These are phyloP conservation scores for Varanus salvator DNA, from an alignment of 2,113 vertebrate species.

Conservation along the genomic window DNA sequence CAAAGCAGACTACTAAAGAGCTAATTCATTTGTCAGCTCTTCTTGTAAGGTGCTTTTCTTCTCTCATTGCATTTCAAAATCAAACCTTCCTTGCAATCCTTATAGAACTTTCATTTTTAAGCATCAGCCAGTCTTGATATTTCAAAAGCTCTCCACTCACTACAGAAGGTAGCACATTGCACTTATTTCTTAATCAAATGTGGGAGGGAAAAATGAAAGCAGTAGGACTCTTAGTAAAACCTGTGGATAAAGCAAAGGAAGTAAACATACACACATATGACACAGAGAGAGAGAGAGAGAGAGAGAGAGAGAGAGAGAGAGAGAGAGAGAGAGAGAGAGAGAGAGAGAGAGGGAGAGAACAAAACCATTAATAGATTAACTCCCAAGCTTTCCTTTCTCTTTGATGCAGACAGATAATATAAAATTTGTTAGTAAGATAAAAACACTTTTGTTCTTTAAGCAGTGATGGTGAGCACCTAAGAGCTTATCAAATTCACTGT, in stretches of 20 bases:
- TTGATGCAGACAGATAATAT: slow-evolving; percentile 11
- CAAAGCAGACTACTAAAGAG: background rate
- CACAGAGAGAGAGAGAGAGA: background rate
- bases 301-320: background rate
- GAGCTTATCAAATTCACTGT: background rate
- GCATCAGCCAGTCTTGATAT: slow-evolving; percentile 28
- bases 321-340: background rate
- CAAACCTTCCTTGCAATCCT: slow-evolving; percentile 29
- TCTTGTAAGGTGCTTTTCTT: background rate
- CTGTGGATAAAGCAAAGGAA: background rate
- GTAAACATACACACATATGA: no score
- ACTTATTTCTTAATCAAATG: slow-evolving; percentile 57
- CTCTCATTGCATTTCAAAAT: slow-evolving; percentile 27
- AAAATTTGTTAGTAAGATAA: slow-evolving; percentile 37
- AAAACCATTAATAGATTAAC: slow-evolving; percentile 27
- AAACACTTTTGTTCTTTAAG: background rate
- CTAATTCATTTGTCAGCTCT: slow-evolving; percentile 31
- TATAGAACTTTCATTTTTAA: slow-evolving; percentile 38
- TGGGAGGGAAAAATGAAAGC: slow-evolving; percentile 42
- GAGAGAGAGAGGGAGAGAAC: background rate
- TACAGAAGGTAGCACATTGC: slow-evolving; percentile 27
- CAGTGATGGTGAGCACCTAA: slow-evolving; percentile 4
- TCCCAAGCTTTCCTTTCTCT: slow-evolving; percentile 30
- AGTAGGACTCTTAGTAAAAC: slow-evolving; percentile 29
- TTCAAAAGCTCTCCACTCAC: slow-evolving; percentile 36